Base-by-base conservation (phyloP, 2,113 vertebrate genomes). In the Herpailurus yagouaroundi region DNA sequence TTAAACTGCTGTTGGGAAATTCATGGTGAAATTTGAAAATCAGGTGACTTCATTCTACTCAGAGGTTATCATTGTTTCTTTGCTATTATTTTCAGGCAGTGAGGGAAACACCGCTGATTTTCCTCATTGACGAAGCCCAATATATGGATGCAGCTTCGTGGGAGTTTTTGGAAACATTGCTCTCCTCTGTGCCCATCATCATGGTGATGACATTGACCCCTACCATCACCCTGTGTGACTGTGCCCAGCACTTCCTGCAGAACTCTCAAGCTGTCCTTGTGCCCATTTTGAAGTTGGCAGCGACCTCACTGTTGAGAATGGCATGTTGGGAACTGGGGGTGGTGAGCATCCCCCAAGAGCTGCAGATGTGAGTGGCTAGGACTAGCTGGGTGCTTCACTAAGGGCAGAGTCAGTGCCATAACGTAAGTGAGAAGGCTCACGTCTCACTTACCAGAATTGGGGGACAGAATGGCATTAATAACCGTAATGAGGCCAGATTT, bases 291-390 rank as follows among this genome's bases (percentile, higher is more conserved):
- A 91, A 92, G 55, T 86, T 98, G 92, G 82, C 97, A 89, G 84
- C 33, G 1, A 82, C 95, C 91, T 93, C 90, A 18, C 94, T 98
- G 31, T 81, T 97, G 41, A 97, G 96, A 97, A 96, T 98, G 77
- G 98, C 98, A 97, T 98, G 98, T 94, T 97, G 98, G 95, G 95
- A 98, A 66, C 97, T 98, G 64, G 96, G 97, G n/a, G 98, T 98
- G 74, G 95, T 98, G 52, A 97, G 96, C 95, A 98, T 98, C 79
- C 98, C 98, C 60, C 96, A 91, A 89, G 97, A 98, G 77, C 77
- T 98, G 80, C 95, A 98, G 95, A 96, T 57, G 97, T 97, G 96
- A 97, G 94, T 98, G 95, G 45, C 89, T 94, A 77, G 91, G 88
- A 81, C 64, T 60, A 92, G 64, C 76, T 64, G 96, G 88, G 50